These are phyloP conservation scores for Coluber constrictor DNA, from an alignment of 2,797 vertebrate species.

Conservation along the genomic window DNA sequence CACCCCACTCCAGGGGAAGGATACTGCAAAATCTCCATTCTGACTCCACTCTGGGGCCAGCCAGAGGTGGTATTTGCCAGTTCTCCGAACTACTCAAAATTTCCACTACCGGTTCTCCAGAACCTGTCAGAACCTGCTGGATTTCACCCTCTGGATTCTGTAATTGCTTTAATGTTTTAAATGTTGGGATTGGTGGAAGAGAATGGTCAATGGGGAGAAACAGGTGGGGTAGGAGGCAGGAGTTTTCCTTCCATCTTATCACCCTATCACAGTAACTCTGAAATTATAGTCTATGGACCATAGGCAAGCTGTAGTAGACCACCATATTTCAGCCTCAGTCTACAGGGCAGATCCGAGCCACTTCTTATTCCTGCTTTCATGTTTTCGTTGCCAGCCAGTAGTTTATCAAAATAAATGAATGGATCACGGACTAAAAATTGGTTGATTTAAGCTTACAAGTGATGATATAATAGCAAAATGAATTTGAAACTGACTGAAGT, in stretches of 20 bases:
- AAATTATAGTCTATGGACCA: neutral
- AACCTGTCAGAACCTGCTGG: too few relatives aligned
- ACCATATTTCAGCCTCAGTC: neutral
- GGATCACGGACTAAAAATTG: neutral
- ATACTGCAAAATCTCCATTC: too few relatives aligned
- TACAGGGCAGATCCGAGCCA: neutral
- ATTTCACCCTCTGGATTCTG: neutral
- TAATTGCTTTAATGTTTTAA: neutral
- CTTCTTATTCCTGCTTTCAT: neutral
- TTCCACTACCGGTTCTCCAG: too few relatives aligned
- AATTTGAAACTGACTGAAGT: neutral
- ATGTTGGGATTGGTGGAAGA: neutral
- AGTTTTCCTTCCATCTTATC: neutral
- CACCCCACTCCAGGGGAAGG: too few relatives aligned
- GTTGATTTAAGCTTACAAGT: neutral
- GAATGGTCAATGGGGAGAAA: neutral
- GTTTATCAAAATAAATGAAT: neutral
- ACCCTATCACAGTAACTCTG: neutral
- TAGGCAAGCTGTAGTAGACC: neutral
- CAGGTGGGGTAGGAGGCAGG: neutral
- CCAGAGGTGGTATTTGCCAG: too few relatives aligned
- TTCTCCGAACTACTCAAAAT: too few relatives aligned
- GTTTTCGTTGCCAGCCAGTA: neutral
- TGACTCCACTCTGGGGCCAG: too few relatives aligned
- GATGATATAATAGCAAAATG: neutral